Conservation (phyloP, 2,888 invertebrate genomes). For the Ypsolopha scabrella region DNA sequence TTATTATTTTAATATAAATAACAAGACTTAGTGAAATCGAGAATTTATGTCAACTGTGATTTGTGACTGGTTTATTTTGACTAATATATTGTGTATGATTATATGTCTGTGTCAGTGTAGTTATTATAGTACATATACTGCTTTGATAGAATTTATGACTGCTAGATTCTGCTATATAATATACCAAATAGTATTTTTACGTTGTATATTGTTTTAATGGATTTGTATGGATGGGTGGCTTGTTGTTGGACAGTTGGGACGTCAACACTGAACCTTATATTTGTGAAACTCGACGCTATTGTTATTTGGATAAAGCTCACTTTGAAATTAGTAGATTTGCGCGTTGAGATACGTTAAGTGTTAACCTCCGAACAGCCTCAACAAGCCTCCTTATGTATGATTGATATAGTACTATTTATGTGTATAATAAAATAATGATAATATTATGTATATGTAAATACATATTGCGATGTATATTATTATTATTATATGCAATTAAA, state of each 20-base stretch:
- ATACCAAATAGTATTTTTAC: conserved; percentile 71
- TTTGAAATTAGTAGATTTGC: not conserved
- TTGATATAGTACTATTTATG: conserved; percentile 60
- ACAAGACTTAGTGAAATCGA: conserved; percentile 68
- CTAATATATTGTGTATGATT: conserved; percentile 53
- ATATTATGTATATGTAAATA: conserved; percentile 65
- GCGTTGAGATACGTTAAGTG: not conserved
- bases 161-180: conserved; percentile 66
- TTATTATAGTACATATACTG: conserved; percentile 32
- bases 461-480: conserved; percentile 64
- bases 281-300: conserved; percentile 11
- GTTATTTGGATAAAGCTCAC: not conserved
- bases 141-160: conserved; percentile 64
- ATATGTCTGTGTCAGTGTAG: conserved; percentile 51
- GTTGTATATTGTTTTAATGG: conserved; percentile 61
- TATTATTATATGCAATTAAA: conserved; percentile 61
- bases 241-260: not conserved
- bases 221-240: conserved; percentile 30
- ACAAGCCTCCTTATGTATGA: conserved; percentile 18
- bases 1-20: conserved; percentile 16
- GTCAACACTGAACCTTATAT: conserved; percentile 23
- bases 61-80: conserved; percentile 68
- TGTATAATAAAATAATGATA: conserved; percentile 60
- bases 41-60: conserved; percentile 70
- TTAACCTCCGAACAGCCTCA: not conserved